Evolutionary conservation across 2,797 vertebrate genomes (phyloP).

Genomic region (Lacerta agilis): DNA sequence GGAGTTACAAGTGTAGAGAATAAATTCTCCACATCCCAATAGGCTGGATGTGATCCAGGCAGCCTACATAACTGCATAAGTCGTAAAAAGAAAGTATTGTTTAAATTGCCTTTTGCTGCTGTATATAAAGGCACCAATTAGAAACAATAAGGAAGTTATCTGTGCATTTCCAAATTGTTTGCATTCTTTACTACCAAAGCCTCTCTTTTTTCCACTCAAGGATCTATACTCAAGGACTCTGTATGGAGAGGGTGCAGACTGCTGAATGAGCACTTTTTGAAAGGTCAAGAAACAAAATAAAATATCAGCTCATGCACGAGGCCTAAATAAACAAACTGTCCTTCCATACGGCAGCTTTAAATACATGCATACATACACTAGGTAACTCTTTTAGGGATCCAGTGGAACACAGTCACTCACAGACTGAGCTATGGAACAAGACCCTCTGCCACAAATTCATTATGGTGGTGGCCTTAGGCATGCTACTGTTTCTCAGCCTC

Average conservation of each 20-base stretch:
- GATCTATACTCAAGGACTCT: neutral
- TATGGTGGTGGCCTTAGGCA: too few relatives aligned
- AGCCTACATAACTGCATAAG: constrained; percentile 32
- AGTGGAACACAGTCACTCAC: too few relatives aligned
- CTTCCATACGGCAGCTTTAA: too few relatives aligned
- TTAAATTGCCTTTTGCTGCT: constrained; percentile 47
- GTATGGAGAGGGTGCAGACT: neutral
- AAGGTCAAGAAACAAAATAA: neutral
- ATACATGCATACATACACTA: too few relatives aligned
- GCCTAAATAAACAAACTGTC: neutral
- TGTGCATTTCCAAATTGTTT: constrained; percentile 50
- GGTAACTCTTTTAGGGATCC: too few relatives aligned
- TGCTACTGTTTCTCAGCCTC: too few relatives aligned
- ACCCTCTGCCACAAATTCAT: too few relatives aligned
- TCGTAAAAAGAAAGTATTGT: constrained; percentile 57
- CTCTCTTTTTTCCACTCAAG: neutral
- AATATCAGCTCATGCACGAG: too few relatives aligned
- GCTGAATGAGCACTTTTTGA: neutral
- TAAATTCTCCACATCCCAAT: constrained; percentile 55
- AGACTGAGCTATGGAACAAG: too few relatives aligned
- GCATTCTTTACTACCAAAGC: constrained; percentile 41
- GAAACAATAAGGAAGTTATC: constrained; percentile 41
- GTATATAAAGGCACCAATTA: constrained; percentile 38
- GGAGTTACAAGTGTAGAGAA: constrained; percentile 26
- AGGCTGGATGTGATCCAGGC: constrained; percentile 15